Evolutionary conservation across 2,797 vertebrate genomes (phyloP).

Genomic region (Poecilia wingei): DNA sequence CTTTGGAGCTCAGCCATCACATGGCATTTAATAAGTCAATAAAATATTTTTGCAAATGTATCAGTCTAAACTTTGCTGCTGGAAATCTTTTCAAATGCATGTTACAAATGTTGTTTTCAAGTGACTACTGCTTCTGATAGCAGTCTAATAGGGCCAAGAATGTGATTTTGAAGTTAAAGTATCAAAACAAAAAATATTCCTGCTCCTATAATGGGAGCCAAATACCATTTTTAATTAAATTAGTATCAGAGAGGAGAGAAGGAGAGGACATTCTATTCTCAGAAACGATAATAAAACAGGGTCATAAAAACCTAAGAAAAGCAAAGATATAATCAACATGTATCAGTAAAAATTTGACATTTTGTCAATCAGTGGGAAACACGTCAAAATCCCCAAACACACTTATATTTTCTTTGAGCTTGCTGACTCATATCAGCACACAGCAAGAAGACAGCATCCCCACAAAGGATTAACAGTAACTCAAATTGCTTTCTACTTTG

Average conservation of each 20-base stretch:
- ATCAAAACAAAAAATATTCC: conserved; percentile 7
- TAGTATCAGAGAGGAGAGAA: neutral
- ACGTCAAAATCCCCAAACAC: neutral
- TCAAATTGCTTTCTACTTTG: conserved; percentile 6
- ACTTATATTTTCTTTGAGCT: neutral
- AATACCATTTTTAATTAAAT: conserved; percentile 5
- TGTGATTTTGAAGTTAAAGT: neutral
- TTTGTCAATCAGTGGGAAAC: neutral
- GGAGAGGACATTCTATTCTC: neutral
- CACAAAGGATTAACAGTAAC: neutral
- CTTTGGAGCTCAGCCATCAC: neutral
- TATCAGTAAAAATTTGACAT: neutral
- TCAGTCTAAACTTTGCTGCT: neutral
- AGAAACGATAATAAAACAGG: neutral
- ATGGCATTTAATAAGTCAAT: neutral
- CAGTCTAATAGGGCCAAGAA: neutral
- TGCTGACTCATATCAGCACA: neutral
- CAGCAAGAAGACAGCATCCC: neutral
- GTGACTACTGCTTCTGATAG: neutral
- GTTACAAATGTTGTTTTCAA: neutral
- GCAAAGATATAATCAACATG: neutral
- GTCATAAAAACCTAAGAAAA: neutral
- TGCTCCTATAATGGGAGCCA: neutral
- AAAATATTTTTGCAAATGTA: neutral
- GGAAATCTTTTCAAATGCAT: neutral